Percentiles rank a stretch among this genome's conserved stretches.
Conservation (phyloP, 2,797 vertebrate species). For the Serranus cabrilla region DNA sequence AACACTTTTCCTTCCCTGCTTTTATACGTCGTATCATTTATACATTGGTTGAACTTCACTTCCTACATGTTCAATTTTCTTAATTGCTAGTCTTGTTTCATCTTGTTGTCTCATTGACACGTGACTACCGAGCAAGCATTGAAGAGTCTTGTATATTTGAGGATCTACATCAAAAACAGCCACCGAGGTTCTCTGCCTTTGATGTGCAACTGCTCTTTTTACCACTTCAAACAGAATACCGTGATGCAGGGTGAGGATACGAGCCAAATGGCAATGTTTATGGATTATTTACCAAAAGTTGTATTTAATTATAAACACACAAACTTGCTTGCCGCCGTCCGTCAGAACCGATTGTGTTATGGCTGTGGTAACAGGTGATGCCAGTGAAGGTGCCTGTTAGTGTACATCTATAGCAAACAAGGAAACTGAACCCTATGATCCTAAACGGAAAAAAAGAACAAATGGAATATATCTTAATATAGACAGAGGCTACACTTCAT, state of each 20-base stretch:
- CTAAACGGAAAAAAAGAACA: background rate
- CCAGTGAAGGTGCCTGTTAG: background rate
- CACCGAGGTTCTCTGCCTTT: constrained; percentile 50
- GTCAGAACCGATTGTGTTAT: constrained; percentile 14
- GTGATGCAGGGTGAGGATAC: constrained; percentile 46
- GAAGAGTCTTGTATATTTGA: constrained; percentile 42
- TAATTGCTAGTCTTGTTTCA: constrained; percentile 27
- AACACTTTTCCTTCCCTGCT: background rate
- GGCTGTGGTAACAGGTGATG: constrained; percentile 14
- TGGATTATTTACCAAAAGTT: constrained; percentile 60
- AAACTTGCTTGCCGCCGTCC: constrained; percentile 32
- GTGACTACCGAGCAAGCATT: background rate
- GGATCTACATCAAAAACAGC: constrained; percentile 67
- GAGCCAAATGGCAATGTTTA: constrained; percentile 69
- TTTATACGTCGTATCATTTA: background rate
- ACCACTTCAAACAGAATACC: constrained; percentile 78
- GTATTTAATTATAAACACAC: constrained; percentile 54
- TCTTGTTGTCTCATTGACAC: constrained; percentile 1
- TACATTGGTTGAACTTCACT: background rate
- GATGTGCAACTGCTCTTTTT: constrained; percentile 67
- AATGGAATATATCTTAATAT: background rate
- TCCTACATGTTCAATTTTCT: background rate
- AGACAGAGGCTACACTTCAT: background rate
- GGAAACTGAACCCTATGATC: background rate
- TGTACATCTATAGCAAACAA: constrained; percentile 4